These are phyloP conservation scores for Conus canariensis DNA, from an alignment of 2,888 invertebrate species.

Conservation along the genomic window DNA sequence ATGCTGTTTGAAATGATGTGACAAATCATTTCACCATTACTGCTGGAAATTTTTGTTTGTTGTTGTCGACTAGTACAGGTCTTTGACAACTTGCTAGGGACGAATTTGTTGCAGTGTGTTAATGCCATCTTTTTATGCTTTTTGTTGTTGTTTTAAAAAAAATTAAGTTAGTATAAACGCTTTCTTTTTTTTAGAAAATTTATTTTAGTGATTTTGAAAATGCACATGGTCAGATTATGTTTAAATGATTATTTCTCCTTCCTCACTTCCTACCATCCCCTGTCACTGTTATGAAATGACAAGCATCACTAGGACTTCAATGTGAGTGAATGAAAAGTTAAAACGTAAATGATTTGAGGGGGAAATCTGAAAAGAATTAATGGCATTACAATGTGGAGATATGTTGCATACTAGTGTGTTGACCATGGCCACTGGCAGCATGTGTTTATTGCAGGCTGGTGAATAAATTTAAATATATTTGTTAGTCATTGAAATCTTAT, in stretches of 20 bases:
- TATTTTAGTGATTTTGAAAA: neutral
- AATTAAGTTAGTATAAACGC: neutral
- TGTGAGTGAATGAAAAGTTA: neutral
- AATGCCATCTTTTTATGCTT: neutral
- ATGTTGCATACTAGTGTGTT: neutral
- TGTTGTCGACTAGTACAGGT: neutral
- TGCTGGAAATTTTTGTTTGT: neutral
- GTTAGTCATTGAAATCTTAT: too few species aligned
- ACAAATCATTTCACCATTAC: neutral
- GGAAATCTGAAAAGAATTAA: neutral
- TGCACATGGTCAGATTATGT: conserved; percentile 14
- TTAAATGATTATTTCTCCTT: neutral
- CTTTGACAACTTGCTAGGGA: too few species aligned
- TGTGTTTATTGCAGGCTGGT: neutral
- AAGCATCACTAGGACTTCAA: neutral
- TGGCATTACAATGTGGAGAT: neutral
- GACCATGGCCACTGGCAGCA: neutral
- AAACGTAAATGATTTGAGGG: neutral
- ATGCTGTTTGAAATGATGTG: too few species aligned
- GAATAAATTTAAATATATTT: neutral
- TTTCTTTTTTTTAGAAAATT: neutral
- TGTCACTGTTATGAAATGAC: neutral
- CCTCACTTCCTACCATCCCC: too few species aligned
- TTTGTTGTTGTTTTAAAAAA: neutral
- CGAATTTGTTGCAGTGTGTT: neutral